Conservation (phyloP, 2,113 vertebrate species). For the Archocentrus centrarchus region DNA sequence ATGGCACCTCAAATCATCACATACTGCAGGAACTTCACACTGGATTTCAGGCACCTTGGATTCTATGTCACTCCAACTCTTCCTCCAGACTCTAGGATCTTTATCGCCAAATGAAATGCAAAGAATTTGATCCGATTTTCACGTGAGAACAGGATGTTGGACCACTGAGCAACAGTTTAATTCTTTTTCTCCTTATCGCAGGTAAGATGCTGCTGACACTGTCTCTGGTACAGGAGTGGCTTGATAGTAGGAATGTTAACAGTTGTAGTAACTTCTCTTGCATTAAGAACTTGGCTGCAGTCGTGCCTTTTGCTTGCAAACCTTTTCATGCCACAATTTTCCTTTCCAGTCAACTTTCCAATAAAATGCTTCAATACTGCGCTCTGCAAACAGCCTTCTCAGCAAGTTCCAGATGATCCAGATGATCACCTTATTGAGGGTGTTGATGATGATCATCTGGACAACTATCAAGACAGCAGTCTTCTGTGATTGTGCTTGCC, state of each 20-base stretch:
- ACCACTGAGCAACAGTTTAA: background rate
- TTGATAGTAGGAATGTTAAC: background rate
- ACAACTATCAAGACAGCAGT: background rate
- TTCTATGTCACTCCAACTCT: too few relatives aligned
- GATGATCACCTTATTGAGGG: background rate
- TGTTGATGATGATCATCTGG: background rate
- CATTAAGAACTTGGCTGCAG: background rate
- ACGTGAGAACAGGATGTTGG: accelerated
- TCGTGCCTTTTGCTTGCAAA: background rate
- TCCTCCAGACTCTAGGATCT: background rate
- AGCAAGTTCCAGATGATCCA: too few relatives aligned
- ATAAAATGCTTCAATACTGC: background rate
- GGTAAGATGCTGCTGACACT: background rate
- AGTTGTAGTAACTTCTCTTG: background rate
- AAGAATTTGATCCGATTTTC: background rate
- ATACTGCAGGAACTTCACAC: background rate
- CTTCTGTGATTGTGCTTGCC: background rate
- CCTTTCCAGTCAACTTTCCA: background rate
- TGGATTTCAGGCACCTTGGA: background rate
- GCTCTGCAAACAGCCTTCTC: background rate
- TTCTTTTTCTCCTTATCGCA: background rate
- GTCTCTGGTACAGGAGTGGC: background rate
- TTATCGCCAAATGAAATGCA: background rate
- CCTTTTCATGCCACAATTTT: background rate
- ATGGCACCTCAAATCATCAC: background rate